Conservation (phyloP, 2,888 invertebrate genomes). For the Clusia tigrina region DNA sequence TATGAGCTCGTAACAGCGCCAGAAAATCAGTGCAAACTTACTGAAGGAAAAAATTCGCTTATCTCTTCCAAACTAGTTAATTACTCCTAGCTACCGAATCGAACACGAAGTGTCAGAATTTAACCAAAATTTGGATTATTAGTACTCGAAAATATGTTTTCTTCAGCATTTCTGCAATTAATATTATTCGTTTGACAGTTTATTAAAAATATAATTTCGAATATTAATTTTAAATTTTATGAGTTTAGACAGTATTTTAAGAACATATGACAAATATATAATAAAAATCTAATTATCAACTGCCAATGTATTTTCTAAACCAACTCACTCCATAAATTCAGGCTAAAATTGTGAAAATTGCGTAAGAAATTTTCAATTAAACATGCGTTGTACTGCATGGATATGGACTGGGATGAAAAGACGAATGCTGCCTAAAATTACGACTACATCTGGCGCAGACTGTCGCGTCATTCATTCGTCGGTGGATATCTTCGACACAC, state of each 20-base stretch:
- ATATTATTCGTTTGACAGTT: no score
- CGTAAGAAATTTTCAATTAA: slow-evolving; percentile 48
- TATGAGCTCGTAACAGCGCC: no score
- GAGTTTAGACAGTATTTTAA: neutral
- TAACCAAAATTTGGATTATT: no score
- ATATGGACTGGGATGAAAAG: neutral
- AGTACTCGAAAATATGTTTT: neutral
- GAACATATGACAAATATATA: neutral
- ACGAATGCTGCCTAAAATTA: neutral
- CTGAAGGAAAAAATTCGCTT: no score
- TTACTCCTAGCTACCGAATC: no score
- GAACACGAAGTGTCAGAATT: no score
- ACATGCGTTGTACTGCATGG: slow-evolving; percentile 28
- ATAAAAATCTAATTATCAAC: neutral
- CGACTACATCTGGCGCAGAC: neutral
- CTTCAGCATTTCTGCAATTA: neutral
- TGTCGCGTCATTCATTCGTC: neutral
- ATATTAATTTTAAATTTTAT: neutral
- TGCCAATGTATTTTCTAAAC: neutral
- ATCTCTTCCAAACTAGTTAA: no score
- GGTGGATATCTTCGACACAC: slow-evolving; percentile 4
- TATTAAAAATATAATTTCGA: no score
- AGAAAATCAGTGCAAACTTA: no score
- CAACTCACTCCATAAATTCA: no score
- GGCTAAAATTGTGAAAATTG: slow-evolving; percentile 31